phyloP scores from a whole-genome alignment of 2,888 invertebrate species.

The Pachycephus smyrnensis region DNA sequence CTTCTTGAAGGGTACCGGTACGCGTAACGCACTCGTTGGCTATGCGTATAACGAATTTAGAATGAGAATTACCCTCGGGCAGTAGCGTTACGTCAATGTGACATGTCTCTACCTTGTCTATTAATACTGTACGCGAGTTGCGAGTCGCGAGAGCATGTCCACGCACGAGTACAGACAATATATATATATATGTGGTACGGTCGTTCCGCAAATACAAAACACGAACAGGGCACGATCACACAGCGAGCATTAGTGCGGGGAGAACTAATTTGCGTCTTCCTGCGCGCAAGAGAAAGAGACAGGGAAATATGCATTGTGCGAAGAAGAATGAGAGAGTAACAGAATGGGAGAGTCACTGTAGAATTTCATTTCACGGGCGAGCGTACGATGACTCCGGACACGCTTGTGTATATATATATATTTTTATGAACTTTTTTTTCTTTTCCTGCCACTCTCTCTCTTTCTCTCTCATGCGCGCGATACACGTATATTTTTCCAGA shows the following conservation, averaged over 20 bases:
- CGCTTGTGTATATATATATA: not conserved
- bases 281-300: conserved; percentile 3
- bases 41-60: conserved; percentile 15
- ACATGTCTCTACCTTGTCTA: conserved; percentile 20
- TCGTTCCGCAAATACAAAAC: too few relatives aligned
- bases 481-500: not conserved
- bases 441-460: not conserved
- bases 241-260: not conserved
- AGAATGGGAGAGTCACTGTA: not conserved
- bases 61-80: conserved; percentile 9
- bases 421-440: not conserved
- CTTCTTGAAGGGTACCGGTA: not conserved
- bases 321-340: not conserved
- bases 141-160: conserved; percentile 6
- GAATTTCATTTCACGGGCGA: not conserved
- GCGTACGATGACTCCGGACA: not conserved
- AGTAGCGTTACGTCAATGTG: conserved; percentile 30
- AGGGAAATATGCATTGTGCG: not conserved
- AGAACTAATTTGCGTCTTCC: conserved; percentile 2
- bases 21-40: not conserved
- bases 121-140: conserved; percentile 24
- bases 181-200: conserved; percentile 1
- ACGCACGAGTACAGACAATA: conserved; percentile 11
- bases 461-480: not conserved
- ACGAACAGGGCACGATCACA: not conserved